These are phyloP conservation scores for Hirtodrosophila duncani DNA, from an alignment of 2,888 invertebrate species.

Conservation along the genomic window DNA sequence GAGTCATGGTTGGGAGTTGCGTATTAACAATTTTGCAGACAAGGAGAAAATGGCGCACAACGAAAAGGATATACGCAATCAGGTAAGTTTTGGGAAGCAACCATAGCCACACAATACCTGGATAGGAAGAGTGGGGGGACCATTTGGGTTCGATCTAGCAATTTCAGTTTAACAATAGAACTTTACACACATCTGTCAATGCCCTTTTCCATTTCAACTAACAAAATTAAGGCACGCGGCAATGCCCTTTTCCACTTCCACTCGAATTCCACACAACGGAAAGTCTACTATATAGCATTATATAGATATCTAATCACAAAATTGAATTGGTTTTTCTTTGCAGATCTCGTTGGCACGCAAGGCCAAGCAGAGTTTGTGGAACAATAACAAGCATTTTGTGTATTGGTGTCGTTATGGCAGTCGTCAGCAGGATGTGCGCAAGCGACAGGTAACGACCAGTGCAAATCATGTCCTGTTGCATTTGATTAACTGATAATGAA, in stretches of 20 bases:
- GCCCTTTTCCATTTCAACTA: no score
- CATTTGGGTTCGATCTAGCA: no score
- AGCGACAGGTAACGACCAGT: slow-evolving; percentile 82
- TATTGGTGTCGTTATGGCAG: slow-evolving; percentile 86
- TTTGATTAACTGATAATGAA: slow-evolving; percentile 59
- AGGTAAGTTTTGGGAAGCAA: slow-evolving; percentile 80
- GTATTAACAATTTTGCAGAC: slow-evolving; percentile 86
- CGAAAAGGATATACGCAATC: slow-evolving; percentile 84
- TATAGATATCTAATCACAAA: background rate
- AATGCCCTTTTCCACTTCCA: no score
- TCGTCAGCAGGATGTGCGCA: slow-evolving; percentile 83
- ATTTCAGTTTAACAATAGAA: no score
- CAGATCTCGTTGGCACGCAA: slow-evolving; percentile 78
- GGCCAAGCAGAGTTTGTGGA: slow-evolving; percentile 77
- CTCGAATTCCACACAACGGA: no score
- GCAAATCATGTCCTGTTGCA: slow-evolving; percentile 66
- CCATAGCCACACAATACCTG: no score
- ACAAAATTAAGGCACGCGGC: no score
- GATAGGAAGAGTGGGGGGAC: no score
- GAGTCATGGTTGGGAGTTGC: slow-evolving; percentile 83
- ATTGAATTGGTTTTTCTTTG: background rate
- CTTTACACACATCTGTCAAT: no score
- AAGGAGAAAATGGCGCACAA: slow-evolving; percentile 84
- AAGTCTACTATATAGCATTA: no score
- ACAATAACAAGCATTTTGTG: slow-evolving; percentile 82